These are phyloP conservation scores for Nomada fucata DNA, from an alignment of 2,888 invertebrate genomes.

Conservation along the genomic window DNA sequence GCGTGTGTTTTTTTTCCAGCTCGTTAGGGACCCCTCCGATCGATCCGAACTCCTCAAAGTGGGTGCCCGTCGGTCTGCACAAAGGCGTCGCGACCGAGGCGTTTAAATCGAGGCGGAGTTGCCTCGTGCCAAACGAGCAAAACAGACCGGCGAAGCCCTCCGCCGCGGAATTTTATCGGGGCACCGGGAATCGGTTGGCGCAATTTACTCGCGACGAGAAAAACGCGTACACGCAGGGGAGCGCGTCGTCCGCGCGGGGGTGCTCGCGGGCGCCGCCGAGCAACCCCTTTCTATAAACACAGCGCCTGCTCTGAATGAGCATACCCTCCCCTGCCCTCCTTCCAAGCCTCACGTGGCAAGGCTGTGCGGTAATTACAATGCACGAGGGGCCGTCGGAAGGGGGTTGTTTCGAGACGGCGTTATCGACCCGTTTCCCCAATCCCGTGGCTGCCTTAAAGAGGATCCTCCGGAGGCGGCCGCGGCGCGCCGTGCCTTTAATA, in stretches of 20 bases:
- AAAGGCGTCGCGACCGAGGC: not conserved
- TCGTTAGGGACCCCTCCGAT: not conserved
- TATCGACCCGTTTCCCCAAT: slow-evolving; percentile 73
- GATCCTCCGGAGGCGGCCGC: slow-evolving; percentile 65
- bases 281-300: slow-evolving; percentile 74
- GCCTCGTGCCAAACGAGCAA: no score
- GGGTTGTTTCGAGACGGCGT: slow-evolving; percentile 76
- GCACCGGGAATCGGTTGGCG: slow-evolving; percentile 29
- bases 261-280: slow-evolving; percentile 62
- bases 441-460: slow-evolving; percentile 71
- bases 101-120: slow-evolving; percentile 9
- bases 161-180: slow-evolving; percentile 35
- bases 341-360: slow-evolving; percentile 52
- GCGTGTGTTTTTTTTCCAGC: not conserved
- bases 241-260: slow-evolving; percentile 32
- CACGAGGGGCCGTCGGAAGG: slow-evolving; percentile 59
- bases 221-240: slow-evolving; percentile 2
- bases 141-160: not conserved
- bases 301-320: slow-evolving; percentile 70
- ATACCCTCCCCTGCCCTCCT: slow-evolving; percentile 23
- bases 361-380: slow-evolving; percentile 68
- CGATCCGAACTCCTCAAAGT: no score
- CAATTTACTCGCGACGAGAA: slow-evolving; percentile 34
- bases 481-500: slow-evolving; percentile 64
- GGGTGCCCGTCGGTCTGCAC: no score